Evolutionary conservation across 2,888 invertebrate genomes (phyloP), one percentile per base, ranked within the genome.

Genomic region (Xestia rhomboidea): DNA sequence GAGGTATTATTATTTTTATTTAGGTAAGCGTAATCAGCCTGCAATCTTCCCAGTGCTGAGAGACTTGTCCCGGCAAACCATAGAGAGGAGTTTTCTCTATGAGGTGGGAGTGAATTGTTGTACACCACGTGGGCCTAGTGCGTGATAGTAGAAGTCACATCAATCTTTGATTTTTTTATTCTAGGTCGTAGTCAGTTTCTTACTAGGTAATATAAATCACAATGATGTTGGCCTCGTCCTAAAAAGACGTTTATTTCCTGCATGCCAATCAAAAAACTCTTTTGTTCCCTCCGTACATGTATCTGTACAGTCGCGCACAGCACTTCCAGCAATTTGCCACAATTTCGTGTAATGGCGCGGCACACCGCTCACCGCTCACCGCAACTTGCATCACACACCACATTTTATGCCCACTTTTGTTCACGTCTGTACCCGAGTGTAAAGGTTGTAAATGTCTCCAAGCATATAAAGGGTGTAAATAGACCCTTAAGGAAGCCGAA

Each of bases 281-380:
- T 54, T 57, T 68, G 49, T 60, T 49, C 49, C 66, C 49, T 57
- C 41, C 38, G 57, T 44, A 7, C 46, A 27, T 46, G 57, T 70
- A 13, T 41, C 27, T 21, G 62, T 66, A 73, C 69, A 86, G 49
- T 66, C 34, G 77, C 69, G 21, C 49, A 63, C 75, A 70, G 46
- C 41, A 64, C 66, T 77, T 74, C 38, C 57, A 81, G 74, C 81
- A 81, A 87, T 81, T 81, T 87, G 34, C 74, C 41, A 67, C 76
- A 84, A 73, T 74, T 76, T 67, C 51, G 69, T 63, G 66, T 84
- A 87, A 81, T 84, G 84, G 78, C 46, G 79, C 73, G 71, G 69
- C 69, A 78, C 60, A 64, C 83, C 66, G 72, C 68, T 30, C 51
- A 38, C 30, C 41, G 57, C 82, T 60, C 60, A 38, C 30, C 49